Percentiles rank a stretch among this genome's conserved stretches.
These are phyloP conservation scores for Sparidentex hasta DNA, from an alignment of 2,797 vertebrate genomes.

Conservation along the genomic window DNA sequence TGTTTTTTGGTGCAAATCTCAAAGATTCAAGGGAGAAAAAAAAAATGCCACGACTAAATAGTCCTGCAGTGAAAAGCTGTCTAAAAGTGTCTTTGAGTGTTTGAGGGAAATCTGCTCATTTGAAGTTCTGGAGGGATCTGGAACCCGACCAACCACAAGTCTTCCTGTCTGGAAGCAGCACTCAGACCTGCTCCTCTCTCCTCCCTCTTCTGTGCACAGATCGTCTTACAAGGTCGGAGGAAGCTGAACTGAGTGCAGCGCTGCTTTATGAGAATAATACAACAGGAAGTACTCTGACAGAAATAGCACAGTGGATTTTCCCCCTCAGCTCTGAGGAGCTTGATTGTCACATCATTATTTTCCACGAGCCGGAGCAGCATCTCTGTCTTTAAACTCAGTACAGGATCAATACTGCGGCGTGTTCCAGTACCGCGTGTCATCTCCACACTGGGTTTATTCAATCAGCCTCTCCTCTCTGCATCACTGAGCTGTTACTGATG, in stretches of 20 bases:
- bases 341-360: constrained; percentile 16
- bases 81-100: no score
- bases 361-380: not conserved
- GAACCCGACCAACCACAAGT: not conserved
- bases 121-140: not conserved
- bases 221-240: not conserved
- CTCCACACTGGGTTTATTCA: constrained; percentile 26
- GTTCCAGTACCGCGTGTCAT: constrained; percentile 16
- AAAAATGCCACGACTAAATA: no score
- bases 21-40: no score
- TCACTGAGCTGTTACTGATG: constrained; percentile 38
- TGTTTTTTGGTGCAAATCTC: no score
- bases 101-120: not conserved
- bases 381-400: not conserved
- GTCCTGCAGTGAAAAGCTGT: no score
- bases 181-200: not conserved
- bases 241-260: not conserved
- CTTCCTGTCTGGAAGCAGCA: not conserved
- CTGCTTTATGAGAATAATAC: not conserved
- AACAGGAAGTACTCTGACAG: constrained; percentile 38
- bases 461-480: constrained; percentile 40
- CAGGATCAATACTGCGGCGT: constrained; percentile 15
- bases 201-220: not conserved
- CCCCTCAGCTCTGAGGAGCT: not conserved
- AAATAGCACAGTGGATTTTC: constrained; percentile 14